Conservation (phyloP, 1,140 invertebrate species). For the Drosophila sucinea region DNA sequence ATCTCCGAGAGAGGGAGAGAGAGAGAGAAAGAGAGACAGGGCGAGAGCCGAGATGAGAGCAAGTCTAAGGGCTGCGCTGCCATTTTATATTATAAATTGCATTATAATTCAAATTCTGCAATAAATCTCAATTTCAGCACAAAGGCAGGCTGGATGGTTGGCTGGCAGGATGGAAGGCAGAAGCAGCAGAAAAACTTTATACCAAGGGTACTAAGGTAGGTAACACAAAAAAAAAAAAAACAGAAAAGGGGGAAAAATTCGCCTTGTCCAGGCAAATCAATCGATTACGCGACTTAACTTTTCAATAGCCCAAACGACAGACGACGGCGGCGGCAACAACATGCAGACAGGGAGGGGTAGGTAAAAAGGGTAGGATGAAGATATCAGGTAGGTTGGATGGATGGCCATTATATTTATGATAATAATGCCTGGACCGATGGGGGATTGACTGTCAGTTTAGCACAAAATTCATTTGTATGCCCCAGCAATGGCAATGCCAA, state of each 20-base stretch:
- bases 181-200: constrained; percentile 5
- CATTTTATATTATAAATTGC: constrained; percentile 82
- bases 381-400: constrained; percentile 13
- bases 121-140: constrained; percentile 82
- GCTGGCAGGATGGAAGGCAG: not conserved
- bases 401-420: constrained; percentile 71
- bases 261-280: constrained; percentile 74
- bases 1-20: constrained; percentile 44
- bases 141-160: constrained; percentile 45
- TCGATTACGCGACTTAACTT: constrained; percentile 83
- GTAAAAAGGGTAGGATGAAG: constrained; percentile 18
- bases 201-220: not conserved
- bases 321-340: constrained; percentile 25
- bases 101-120: constrained; percentile 83
- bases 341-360: constrained; percentile 3
- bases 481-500: constrained; percentile 10
- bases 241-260: constrained; percentile 46
- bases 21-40: not conserved
- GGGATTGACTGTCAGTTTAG: constrained; percentile 58
- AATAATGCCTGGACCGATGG: constrained; percentile 52
- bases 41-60: not conserved
- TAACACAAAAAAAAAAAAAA: not conserved
- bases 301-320: constrained; percentile 75
- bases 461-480: constrained; percentile 49
- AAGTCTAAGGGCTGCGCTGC: constrained; percentile 41